Percentiles rank a stretch among this genome's conserved stretches.
Evolutionary conservation across 2,797 vertebrate genomes (phyloP).

Genomic region (Enteromius afrohamiltoni): DNA sequence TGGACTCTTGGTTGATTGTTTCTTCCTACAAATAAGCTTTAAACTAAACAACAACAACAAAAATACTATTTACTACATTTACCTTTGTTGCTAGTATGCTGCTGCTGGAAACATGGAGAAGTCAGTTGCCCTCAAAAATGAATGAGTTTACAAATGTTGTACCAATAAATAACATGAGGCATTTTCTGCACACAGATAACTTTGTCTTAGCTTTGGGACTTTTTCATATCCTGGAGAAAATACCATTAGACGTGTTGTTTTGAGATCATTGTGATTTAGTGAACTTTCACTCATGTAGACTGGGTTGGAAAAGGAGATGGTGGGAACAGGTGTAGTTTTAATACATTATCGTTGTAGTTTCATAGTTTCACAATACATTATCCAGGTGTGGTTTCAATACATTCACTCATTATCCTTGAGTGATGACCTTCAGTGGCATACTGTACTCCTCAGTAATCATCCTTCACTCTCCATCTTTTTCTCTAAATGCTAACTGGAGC

Average conservation of each 20-base stretch:
- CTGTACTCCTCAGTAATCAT: conserved; percentile 61
- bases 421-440: conserved; percentile 61
- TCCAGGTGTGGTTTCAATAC: conserved; percentile 59
- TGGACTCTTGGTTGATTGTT: background rate
- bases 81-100: background rate
- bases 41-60: background rate
- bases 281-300: conserved; percentile 55
- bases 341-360: conserved; percentile 12
- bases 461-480: conserved; percentile 60
- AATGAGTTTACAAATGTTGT: background rate
- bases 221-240: conserved; percentile 48
- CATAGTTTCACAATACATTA: no score
- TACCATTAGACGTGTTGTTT: conserved; percentile 51
- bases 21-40: background rate
- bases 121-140: background rate
- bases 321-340: conserved; percentile 62
- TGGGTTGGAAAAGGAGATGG: conserved; percentile 44
- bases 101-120: background rate
- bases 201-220: conserved; percentile 41
- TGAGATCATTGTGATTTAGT: conserved; percentile 60
- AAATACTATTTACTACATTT: background rate
- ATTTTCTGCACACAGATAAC: conserved; percentile 43
- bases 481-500: conserved; percentile 62
- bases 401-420: conserved; percentile 58
- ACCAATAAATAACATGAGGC: conserved; percentile 45